phyloP scores from a whole-genome alignment of 2,797 vertebrate species.

The Macropus fuliginosus region DNA sequence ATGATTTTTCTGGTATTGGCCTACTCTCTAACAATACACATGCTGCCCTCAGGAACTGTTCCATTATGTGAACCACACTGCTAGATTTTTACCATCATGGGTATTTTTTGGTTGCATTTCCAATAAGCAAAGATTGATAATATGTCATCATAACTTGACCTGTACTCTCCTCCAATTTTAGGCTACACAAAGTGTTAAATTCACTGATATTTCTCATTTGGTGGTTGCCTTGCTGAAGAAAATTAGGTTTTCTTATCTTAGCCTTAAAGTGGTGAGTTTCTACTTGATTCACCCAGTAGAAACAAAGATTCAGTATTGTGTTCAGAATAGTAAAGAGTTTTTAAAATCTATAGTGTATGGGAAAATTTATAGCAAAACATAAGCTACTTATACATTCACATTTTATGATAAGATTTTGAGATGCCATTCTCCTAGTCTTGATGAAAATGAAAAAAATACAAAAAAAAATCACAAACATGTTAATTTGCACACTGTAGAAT shows the following conservation, averaged over 20 bases:
- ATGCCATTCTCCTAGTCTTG: neutral
- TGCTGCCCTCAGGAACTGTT: too few relatives aligned
- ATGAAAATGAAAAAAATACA: neutral
- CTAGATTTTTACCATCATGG: too few relatives aligned
- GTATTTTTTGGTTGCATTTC: too few relatives aligned
- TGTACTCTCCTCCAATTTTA: too few relatives aligned
- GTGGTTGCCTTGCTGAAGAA: neutral
- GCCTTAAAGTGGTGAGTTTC: neutral
- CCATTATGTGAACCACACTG: too few relatives aligned
- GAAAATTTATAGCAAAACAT: neutral
- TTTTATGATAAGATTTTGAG: constrained; percentile 1
- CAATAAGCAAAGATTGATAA: too few relatives aligned
- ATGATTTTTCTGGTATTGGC: too few relatives aligned
- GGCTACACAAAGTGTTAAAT: too few relatives aligned
- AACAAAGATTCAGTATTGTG: neutral
- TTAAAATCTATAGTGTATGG: neutral
- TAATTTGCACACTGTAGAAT: neutral
- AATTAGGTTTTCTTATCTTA: neutral
- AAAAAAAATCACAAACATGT: neutral
- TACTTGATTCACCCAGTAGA: neutral
- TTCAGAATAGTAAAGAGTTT: neutral
- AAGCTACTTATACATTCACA: neutral
- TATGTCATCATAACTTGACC: too few relatives aligned
- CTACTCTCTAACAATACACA: too few relatives aligned
- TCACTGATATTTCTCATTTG: neutral